Conservation (phyloP, 2,113 vertebrate genomes). For the Corythaeola cristata region DNA sequence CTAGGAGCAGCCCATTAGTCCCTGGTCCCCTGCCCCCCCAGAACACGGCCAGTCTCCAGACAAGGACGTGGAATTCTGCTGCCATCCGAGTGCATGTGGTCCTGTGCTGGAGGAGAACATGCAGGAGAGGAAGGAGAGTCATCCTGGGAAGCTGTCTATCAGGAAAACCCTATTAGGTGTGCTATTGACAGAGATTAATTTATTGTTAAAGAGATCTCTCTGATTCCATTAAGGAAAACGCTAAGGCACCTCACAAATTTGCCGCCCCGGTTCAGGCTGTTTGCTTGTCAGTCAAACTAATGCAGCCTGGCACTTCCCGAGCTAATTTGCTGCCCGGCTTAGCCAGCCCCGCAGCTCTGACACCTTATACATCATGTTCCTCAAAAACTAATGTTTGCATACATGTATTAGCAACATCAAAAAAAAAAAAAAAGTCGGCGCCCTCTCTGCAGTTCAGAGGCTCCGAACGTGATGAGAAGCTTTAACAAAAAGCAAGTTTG, state of each 20-base stretch:
- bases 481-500: not conserved
- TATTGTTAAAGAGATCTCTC: not conserved
- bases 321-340: not conserved
- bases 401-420: not conserved
- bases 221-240: not conserved
- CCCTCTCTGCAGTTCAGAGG: accelerated
- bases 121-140: not conserved
- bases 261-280: not conserved
- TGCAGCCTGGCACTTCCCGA: constrained; percentile 6
- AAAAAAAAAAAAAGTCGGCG: too few relatives aligned
- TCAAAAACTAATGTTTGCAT: not conserved
- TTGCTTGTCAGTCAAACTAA: constrained; percentile 3
- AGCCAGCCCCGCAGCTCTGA: not conserved
- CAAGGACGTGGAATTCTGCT: too few relatives aligned
- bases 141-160: not conserved
- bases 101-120: not conserved
- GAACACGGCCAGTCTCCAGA: accelerated
- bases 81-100: accelerated
- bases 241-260: not conserved
- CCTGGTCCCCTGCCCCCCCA: accelerated
- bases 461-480: accelerated
- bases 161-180: not conserved
- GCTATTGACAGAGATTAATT: constrained; percentile 3
- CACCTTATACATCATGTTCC: not conserved
- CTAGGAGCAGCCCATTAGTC: not conserved